Evolutionary conservation across 2,797 vertebrate genomes (phyloP).

Genomic region (Sebastes alutus): DNA sequence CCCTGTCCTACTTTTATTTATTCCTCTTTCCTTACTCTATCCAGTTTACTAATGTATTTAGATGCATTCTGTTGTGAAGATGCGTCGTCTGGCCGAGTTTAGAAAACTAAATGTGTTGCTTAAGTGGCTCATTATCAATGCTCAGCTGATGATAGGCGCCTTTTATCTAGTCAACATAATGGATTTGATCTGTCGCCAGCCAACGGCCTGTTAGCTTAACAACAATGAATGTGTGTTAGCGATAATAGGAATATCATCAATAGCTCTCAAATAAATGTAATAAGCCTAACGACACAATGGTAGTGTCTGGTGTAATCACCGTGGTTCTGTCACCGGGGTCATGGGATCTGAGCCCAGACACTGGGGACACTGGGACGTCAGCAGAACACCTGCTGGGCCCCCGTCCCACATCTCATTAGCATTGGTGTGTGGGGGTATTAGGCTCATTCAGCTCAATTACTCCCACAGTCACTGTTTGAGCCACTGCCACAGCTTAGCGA

Average conservation of each 20-base stretch:
- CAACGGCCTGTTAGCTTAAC: conserved; percentile 21
- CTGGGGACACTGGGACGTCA: conserved; percentile 33
- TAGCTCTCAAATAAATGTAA: conserved; percentile 34
- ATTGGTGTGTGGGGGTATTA: conserved; percentile 58
- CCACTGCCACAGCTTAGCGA: conserved; percentile 63
- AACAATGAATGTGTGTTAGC: conserved; percentile 10
- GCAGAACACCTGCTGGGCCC: conserved; percentile 58
- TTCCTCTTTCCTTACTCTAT: neutral
- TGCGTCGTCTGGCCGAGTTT: neutral
- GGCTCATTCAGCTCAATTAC: conserved; percentile 81
- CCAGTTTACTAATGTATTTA: neutral
- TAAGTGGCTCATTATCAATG: conserved; percentile 30
- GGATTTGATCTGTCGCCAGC: conserved; percentile 18
- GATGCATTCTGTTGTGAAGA: neutral
- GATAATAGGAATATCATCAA: conserved; percentile 24
- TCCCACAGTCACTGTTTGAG: conserved; percentile 57
- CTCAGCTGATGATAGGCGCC: conserved; percentile 7
- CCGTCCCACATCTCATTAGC: conserved; percentile 72
- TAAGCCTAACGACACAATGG: conserved; percentile 16
- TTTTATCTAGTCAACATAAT: conserved; percentile 41
- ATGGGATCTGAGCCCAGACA: conserved; percentile 42
- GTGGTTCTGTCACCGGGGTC: conserved; percentile 37
- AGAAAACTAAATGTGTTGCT: neutral
- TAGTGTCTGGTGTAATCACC: conserved; percentile 38
- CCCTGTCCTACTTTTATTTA: neutral